Evolutionary conservation across 2,113 vertebrate species (phyloP).

Genomic region (Nerophis ophidion): DNA sequence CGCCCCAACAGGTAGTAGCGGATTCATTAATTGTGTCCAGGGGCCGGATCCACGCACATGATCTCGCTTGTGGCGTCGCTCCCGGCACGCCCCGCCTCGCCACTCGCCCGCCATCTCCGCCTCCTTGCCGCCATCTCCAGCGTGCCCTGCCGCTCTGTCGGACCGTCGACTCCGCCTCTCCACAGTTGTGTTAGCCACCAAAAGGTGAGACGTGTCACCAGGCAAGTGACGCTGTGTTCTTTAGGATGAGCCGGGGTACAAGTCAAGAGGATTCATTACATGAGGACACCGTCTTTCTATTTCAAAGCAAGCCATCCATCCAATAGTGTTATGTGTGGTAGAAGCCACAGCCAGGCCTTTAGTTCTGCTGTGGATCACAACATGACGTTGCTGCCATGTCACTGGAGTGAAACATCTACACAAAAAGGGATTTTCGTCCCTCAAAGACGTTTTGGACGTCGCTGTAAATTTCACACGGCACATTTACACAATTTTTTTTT

Average conservation of each 20-base stretch:
- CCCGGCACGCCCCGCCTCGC: too few relatives aligned
- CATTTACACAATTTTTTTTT: constrained; percentile 3
- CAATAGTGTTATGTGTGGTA: not conserved
- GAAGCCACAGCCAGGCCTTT: not conserved
- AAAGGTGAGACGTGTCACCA: not conserved
- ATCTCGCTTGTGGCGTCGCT: too few relatives aligned
- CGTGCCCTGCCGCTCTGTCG: too few relatives aligned
- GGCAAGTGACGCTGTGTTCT: not conserved
- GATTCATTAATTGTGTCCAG: too few relatives aligned
- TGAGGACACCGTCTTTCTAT: not conserved
- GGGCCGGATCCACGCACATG: too few relatives aligned
- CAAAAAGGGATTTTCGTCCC: too few relatives aligned
- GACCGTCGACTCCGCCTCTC: too few relatives aligned
- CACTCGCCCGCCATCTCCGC: too few relatives aligned
- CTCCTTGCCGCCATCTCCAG: too few relatives aligned
- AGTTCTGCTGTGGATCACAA: not conserved
- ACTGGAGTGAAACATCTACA: constrained; percentile 3
- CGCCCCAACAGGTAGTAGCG: too few relatives aligned
- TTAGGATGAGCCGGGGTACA: not conserved
- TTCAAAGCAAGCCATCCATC: not conserved
- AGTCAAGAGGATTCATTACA: not conserved
- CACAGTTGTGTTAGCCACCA: not conserved
- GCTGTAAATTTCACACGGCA: constrained; percentile 5
- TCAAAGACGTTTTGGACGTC: not conserved
- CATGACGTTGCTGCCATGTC: constrained; percentile 1